Base-by-base conservation (phyloP, 2,113 vertebrate species). In the Paramisgurnus dabryanus region DNA sequence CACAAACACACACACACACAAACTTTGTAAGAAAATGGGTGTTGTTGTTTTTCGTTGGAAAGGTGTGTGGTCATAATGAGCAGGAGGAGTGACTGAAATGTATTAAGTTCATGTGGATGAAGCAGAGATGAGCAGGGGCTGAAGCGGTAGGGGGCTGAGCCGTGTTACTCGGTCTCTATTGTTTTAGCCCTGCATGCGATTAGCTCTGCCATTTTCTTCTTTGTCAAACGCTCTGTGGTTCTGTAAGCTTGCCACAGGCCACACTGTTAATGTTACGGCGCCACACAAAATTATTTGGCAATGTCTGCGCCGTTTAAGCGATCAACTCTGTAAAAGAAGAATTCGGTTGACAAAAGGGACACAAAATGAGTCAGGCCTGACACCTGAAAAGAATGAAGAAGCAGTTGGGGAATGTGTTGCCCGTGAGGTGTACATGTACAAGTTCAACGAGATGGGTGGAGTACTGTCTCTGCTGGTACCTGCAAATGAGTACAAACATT, bases 331-430 rank as follows among this genome's bases (percentile, higher is more conserved):
- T 22, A 79, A 79, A 57, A 34, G 61, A 49, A 22, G 34, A 80
- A 89, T 86, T 90, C 90, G 90, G 85, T 72, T 5, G 55, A 91
- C 86, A 90, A 89, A 89, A 80, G 88, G 49, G 10, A 73, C 79
- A 88, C 83, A 89, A 87, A 84, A 81, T 58, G 39, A 50, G 50
- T 43, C 9, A 7, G 79, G 57, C 22, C 60, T 45, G 74, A 70
- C 18, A 64, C 65, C 80, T 87, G 85, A 89, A 90, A 82, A 85
- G 85, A 89, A 86, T 85, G 55, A 80, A 85, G 82, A 86, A 90
- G 85, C 78, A 17, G 67, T 47, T 34, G 13, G 17, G n/a, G 41
- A 39, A 53, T 49, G 11, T 39, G 66, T 17, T 22, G 3, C 41
- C 15, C 10, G 39, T 68, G 53, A 41, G n/a, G 67, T 55, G 57